Conservation (phyloP, 2,113 vertebrate genomes). For the Corythornis madagascariensis region DNA sequence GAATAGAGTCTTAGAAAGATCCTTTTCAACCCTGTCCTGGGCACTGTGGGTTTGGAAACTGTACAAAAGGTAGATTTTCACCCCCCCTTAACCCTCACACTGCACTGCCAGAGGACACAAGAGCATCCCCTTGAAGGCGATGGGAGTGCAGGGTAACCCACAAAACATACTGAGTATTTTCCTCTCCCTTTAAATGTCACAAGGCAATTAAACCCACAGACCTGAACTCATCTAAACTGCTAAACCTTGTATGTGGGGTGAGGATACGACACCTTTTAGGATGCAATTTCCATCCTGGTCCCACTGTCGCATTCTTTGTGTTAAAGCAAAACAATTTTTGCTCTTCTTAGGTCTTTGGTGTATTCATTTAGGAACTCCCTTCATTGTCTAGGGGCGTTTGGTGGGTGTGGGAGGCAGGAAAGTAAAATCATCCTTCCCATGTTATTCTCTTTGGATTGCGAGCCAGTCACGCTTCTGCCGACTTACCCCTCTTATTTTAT, state of each 20-base stretch:
- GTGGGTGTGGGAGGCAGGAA: background rate
- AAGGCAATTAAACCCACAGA: background rate
- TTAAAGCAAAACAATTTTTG: background rate
- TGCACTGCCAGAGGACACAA: background rate
- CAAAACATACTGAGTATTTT: background rate
- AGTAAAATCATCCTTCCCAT: background rate
- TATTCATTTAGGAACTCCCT: background rate
- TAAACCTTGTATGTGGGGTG: background rate
- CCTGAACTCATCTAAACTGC: background rate
- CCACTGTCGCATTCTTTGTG: background rate
- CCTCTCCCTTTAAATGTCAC: background rate
- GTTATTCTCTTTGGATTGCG: background rate
- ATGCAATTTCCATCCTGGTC: background rate
- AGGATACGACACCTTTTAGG: background rate
- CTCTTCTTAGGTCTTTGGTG: background rate
- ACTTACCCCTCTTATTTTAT: conserved; percentile 31
- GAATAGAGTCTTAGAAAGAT: background rate
- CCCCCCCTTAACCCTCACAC: background rate
- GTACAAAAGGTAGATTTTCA: background rate
- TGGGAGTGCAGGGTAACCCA: background rate
- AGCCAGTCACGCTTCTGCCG: background rate
- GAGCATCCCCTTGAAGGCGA: background rate
- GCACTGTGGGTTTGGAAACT: background rate
- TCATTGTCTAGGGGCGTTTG: background rate
- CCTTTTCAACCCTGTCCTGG: background rate